Base-by-base conservation (phyloP, 2,888 invertebrate species). In the Automeris io region DNA sequence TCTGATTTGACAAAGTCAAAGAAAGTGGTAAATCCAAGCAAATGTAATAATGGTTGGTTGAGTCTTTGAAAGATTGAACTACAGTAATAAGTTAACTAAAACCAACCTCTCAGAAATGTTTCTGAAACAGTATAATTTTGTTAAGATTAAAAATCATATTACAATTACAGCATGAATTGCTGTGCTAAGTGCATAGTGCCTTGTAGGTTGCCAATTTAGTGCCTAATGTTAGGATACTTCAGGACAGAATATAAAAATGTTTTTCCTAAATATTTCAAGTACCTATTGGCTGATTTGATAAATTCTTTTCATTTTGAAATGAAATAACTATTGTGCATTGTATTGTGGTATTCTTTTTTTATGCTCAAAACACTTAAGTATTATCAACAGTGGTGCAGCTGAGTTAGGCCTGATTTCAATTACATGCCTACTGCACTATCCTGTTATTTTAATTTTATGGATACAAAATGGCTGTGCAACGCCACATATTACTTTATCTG, bases 181-280 rank as follows among this genome's bases (percentile, higher is more conserved):
- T 85, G 86, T 86, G 86, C 86, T 83, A 80, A 79, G 70, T 78
- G 86, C 86, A 86, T 86, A 87, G 87, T 87, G 87, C 87, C 87
- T 87, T 87, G 87, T 87, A 86, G 87, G 87, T 87, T 85, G 86
- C 87, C 87, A 87, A 87, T 83, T 78, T 87, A 87, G 87, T 87
- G 87, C 87, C 87, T 87, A 86, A 82, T 72, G 67, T 77, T 67
- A 67, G 61, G 51, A 61, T 61, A 64, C 63, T 60, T 58, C 57
- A 45, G 63, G 58, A 63, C 67, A 62, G 54, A 64, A 54, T 55
- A 57, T 59, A 51, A 49, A 57, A 60, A 16, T 29, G n/a, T 16
- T 29, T 7, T 16, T 29, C 29, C 16, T 29, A 29, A 13, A 29
- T 29, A 29, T 11, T 24, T 11, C 29, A 29, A 16, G 29, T 29